Conservation (phyloP, 2,797 vertebrate species). For the Iguana delicatissima region DNA sequence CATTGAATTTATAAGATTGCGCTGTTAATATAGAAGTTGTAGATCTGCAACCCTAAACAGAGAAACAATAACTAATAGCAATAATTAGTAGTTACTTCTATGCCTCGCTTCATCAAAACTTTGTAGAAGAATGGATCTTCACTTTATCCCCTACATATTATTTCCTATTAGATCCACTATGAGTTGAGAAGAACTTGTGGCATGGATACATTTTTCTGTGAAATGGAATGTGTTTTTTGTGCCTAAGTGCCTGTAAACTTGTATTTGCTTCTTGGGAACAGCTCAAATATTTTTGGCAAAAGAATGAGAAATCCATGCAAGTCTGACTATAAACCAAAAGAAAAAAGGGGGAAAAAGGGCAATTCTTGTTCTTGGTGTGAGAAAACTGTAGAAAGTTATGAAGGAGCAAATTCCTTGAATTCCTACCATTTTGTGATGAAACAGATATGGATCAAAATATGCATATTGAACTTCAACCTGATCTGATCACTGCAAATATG, state of each 20-base stretch:
- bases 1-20: background rate
- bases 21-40: background rate
- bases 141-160: background rate
- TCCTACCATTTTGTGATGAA: constrained; percentile 44
- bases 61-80: no score
- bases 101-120: background rate
- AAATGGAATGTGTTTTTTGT: background rate
- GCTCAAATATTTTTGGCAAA: constrained; percentile 19
- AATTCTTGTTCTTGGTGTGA: constrained; percentile 19
- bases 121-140: background rate
- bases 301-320: constrained; percentile 25
- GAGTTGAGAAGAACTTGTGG: background rate
- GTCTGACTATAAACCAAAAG: constrained; percentile 44
- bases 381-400: constrained; percentile 34
- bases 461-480: constrained; percentile 54
- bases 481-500: constrained; percentile 48
- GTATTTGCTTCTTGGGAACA: constrained; percentile 45
- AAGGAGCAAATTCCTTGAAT: constrained; percentile 50
- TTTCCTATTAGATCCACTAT: background rate
- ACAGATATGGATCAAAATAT: constrained; percentile 26
- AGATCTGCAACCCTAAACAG: background rate
- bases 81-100: background rate
- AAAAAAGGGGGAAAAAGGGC: background rate
- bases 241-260: constrained; percentile 12
- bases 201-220: background rate